Evolutionary conservation across 2,888 invertebrate species (phyloP), one percentile per base, ranked within the genome.

Genomic region (Orthosia cruda): DNA sequence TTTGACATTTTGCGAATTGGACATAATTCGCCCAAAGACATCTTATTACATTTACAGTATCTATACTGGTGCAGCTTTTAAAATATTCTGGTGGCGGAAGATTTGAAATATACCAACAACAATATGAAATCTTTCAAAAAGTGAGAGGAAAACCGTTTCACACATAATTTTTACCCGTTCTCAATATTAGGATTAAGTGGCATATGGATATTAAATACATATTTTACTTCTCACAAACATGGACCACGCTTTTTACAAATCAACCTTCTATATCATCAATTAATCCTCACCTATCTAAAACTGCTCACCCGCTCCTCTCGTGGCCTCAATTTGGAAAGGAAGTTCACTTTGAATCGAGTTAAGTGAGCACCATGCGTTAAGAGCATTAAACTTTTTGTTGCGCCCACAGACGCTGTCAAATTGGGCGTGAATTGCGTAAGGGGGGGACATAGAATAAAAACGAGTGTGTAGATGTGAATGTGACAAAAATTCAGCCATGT

Each of bases 331-430:
- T 47, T 64, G 55, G 64, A 65, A 63, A 76, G 85, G 83, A 87
- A 87, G 58, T 84, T 87, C 82, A 75, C 84, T 86, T 88, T 83
- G 87, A 89, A 91, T 91, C 89, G 88, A 89, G 90, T 90, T 92
- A 90, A 91, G 90, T 89, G 89, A 89, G 89, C 89, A 83, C 89
- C 87, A 87, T 89, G 89, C 91, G 92, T 91, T 93, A 91, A 92
- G 88, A 91, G 91, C 90, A 92, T 93, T 92, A 93, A 91, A 92
- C 92, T 92, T 92, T 93, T 93, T 92, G 91, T 89, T 89, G 87
- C 86, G 87, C 89, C 89, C 89, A 88, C 90, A 87, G 83, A 88
- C 87, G 84, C 90, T 87, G 89, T 89, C 91, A 93, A 93, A 93
- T 93, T 91, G 92, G 89, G 92, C 93, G 93, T 92, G 90, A 93